Evolutionary conservation across 2,113 vertebrate genomes (phyloP).

Genomic region (Rhynchomys soricoides): DNA sequence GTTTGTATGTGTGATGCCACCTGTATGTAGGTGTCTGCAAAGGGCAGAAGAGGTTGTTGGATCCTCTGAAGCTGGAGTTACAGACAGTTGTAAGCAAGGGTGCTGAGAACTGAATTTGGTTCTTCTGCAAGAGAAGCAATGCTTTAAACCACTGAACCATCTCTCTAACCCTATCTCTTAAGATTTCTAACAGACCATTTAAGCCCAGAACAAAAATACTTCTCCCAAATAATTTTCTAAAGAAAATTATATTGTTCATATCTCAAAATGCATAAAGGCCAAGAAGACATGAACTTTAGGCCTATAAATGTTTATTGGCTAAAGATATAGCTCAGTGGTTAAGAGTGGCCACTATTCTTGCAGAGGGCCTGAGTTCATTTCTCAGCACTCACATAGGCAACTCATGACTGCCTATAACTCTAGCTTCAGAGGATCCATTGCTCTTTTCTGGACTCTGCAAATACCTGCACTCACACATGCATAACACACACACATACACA

Average conservation of each 20-base stretch:
- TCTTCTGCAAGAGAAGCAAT: background rate
- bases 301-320: background rate
- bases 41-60: background rate
- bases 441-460: background rate
- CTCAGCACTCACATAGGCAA: background rate
- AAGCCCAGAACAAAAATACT: background rate
- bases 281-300: background rate
- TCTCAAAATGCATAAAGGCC: background rate
- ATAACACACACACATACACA: background rate
- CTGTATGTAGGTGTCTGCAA: background rate
- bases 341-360: background rate
- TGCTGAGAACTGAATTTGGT: background rate
- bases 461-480: background rate
- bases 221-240: background rate
- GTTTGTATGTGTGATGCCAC: background rate
- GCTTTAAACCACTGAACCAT: background rate
- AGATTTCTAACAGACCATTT: background rate
- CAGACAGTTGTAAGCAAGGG: background rate
- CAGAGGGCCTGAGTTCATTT: background rate
- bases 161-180: background rate
- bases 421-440: background rate
- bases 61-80: background rate
- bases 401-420: no score
- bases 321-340: background rate
- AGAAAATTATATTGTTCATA: background rate